Base-by-base conservation (phyloP, 2,797 vertebrate species). In the Mastacembelus armatus region DNA sequence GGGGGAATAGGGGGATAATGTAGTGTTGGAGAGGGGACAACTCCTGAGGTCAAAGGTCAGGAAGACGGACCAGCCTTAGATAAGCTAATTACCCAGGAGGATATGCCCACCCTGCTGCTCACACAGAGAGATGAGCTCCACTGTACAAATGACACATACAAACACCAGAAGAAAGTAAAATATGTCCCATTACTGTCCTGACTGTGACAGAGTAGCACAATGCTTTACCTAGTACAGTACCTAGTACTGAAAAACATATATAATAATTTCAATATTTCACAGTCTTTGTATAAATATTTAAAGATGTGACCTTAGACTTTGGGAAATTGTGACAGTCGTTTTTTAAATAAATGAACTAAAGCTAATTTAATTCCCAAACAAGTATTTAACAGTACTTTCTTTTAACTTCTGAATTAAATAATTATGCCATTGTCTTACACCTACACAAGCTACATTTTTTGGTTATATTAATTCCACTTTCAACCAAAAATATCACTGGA, bases 31-130 rank as follows among this genome's bases (percentile, higher is more conserved):
- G n/a, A n/a, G n/a, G n/a, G 80, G 84, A 77, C 61, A 60, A 72
- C 72, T 60, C 45, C 50, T 4, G 3, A 68, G 89, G 80, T 85
- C 78, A 71, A 63, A 75, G 84, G 84, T 85, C 77, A 66, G 22
- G 27, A 29, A 66, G 77, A 81, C 49, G 21, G 77, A 74, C 69
- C 66, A 35, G 55, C 69, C 66, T 74, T 65, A 60, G 68, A 84
- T 66, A 47, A 44, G 19, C 74, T 86, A 84, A 87, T 88, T 85
- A 85, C 83, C 86, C 85, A 77, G 35, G 78, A 86, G 71, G 74
- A 76, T 64, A 35, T 30, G 38, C 73, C 66, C 60, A 42, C 70
- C 66, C 48, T 51, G 62, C 70, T 64, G 72, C 74, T 69, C 59
- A 5, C 2, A 66, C 70, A 54, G 48, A 30, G 47, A 39, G 69